Percentiles rank a stretch among this genome's conserved stretches.
Conservation (phyloP, 2,888 invertebrate genomes). For the Drosophila affinis region DNA sequence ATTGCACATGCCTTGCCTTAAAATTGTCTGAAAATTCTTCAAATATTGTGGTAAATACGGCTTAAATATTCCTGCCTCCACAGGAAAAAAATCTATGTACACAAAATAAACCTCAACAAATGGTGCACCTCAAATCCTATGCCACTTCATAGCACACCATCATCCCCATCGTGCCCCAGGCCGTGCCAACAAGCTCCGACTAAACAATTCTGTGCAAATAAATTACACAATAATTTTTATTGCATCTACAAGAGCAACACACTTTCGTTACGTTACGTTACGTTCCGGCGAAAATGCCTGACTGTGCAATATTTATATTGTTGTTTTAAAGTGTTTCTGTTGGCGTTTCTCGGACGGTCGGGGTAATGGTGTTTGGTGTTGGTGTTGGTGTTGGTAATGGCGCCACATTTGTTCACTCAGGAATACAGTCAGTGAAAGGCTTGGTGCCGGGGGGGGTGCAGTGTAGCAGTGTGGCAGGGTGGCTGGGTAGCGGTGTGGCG, state of each 20-base stretch:
- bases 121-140: too few species aligned
- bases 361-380: constrained; percentile 1
- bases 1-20: too few species aligned
- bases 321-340: constrained; percentile 52
- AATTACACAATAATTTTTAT: constrained; percentile 34
- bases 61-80: too few species aligned
- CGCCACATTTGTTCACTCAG: constrained; percentile 64
- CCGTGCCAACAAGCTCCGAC: constrained; percentile 2
- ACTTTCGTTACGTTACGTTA: constrained; percentile 25
- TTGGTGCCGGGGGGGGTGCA: too few species aligned
- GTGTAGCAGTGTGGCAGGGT: neutral
- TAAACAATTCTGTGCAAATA: constrained; percentile 12
- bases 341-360: constrained; percentile 1
- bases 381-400: constrained; percentile 58
- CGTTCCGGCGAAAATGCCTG: constrained; percentile 24
- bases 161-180: neutral
- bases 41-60: too few species aligned
- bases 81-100: too few species aligned
- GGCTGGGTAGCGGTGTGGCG: too few species aligned
- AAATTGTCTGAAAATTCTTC: too few species aligned
- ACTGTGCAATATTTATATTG: constrained; percentile 52
- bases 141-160: too few species aligned
- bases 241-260: constrained; percentile 31
- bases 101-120: too few species aligned
- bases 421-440: neutral